Evolutionary conservation across 2,888 invertebrate genomes (phyloP), one percentile per base, ranked within the genome.

Genomic region (Scaptodrosophila latifasciaeformis): DNA sequence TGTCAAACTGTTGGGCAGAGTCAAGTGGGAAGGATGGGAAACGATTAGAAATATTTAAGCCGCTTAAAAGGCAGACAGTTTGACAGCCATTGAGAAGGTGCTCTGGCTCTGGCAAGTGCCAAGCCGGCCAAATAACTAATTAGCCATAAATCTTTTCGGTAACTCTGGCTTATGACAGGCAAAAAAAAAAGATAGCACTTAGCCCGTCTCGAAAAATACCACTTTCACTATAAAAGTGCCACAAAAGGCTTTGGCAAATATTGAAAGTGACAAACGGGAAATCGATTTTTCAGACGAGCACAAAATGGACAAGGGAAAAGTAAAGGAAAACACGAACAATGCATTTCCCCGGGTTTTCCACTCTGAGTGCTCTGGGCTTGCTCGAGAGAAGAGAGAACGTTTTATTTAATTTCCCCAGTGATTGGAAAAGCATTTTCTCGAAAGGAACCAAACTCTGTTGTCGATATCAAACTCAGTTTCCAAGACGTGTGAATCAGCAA

Each of bases 351-450:
- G n/a, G n/a, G n/a, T 18, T 47, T 51, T 46, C 58, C 51, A 51
- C 47, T 57, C 49, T n/a, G n/a, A n/a, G n/a, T n/a, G n/a, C n/a
- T n/a, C n/a, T n/a, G n/a, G n/a, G n/a, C n/a, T n/a, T n/a, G n/a
- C n/a, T n/a, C n/a, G n/a, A n/a, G n/a, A n/a, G n/a, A n/a, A n/a
- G n/a, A 58, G 35, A 58, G 51, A 42, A 51, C 59, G 43, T 47
- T 46, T 24, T 47, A 35, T 59, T 75, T 76, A 76, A 71, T 71
- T 76, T 71, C 76, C 70, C 70, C 49, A 39, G 70, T 53, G 69
- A 68, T 43, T 67, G 59, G 31, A 27, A 12, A 2, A 12, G 30
- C 31, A 27, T 27, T 27, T 27, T 9, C 27, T 27, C 27, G n/a
- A n/a, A n/a, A n/a, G n/a, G n/a, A n/a, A n/a, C n/a, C n/a, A n/a